Conservation (phyloP, 2,797 vertebrate species). For the Sebastes taczanowskii region DNA sequence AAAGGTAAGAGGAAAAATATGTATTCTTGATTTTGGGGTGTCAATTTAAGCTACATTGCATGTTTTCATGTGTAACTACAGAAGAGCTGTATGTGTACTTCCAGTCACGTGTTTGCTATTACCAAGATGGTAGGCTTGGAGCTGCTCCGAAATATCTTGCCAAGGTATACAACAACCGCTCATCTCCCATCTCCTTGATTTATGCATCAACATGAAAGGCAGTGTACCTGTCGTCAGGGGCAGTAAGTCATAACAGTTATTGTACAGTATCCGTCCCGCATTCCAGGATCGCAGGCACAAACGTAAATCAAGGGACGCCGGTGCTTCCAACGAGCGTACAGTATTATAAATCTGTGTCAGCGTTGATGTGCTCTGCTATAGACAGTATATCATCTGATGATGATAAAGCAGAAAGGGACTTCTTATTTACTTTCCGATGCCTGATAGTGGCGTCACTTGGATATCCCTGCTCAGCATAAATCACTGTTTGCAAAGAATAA, state of each 20-base stretch:
- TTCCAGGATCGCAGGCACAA: constrained; percentile 37
- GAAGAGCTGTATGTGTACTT: background rate
- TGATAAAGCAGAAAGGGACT: constrained; percentile 53
- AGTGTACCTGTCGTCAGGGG: constrained; percentile 47
- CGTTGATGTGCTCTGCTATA: background rate
- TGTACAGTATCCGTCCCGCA: constrained; percentile 29
- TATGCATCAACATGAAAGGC: constrained; percentile 43
- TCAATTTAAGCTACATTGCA: background rate
- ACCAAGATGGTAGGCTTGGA: constrained; percentile 4
- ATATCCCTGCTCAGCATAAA: constrained; percentile 54
- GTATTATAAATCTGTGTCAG: constrained; percentile 41
- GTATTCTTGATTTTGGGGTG: background rate
- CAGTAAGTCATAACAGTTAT: constrained; percentile 50
- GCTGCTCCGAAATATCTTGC: constrained; percentile 22
- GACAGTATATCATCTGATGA: constrained; percentile 34
- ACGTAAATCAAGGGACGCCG: constrained; percentile 46
- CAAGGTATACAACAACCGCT: constrained; percentile 12
- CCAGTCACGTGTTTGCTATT: constrained; percentile 28
- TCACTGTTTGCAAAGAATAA: constrained; percentile 38
- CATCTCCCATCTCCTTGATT: constrained; percentile 48
- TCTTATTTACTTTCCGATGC: constrained; percentile 54
- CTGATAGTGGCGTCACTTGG: constrained; percentile 37
- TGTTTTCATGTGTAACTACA: constrained; percentile 9
- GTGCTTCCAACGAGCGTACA: constrained; percentile 13
- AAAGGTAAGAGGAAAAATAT: background rate